Percentiles rank a stretch among this genome's conserved stretches.
These are phyloP conservation scores for Triplophysa siluroides DNA, from an alignment of 2,113 vertebrate species.

Conservation along the genomic window DNA sequence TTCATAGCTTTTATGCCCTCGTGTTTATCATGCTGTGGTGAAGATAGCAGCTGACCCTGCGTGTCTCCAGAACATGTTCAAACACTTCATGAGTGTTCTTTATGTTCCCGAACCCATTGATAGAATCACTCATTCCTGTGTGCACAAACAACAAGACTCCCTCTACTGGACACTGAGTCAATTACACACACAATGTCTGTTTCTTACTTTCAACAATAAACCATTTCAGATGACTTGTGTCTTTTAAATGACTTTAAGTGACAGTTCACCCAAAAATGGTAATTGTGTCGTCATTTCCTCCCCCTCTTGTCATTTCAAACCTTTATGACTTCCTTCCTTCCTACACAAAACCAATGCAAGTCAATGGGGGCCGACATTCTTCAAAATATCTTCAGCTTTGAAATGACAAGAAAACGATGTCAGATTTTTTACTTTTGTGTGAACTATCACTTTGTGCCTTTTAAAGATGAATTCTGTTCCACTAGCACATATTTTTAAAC, in stretches of 20 bases:
- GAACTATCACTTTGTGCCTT: no score
- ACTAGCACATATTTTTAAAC: no score
- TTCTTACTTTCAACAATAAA: neutral
- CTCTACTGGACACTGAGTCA: constrained; percentile 22
- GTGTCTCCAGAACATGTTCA: constrained; percentile 54
- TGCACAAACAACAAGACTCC: constrained; percentile 28
- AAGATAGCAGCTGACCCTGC: constrained; percentile 47
- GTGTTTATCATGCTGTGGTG: constrained; percentile 38
- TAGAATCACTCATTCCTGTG: constrained; percentile 48
- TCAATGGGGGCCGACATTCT: no score
- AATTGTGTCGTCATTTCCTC: no score
- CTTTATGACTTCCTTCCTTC: no score
- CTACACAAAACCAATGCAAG: no score
- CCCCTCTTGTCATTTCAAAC: no score
- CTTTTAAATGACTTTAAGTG: neutral
- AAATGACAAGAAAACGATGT: no score
- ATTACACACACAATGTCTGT: neutral
- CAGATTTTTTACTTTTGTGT: no score
- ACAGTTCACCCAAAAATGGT: no score
- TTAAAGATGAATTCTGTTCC: no score
- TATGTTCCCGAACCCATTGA: constrained; percentile 41
- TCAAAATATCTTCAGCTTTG: no score
- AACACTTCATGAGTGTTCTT: constrained; percentile 35
- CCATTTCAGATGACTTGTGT: neutral
- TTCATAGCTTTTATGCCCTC: constrained; percentile 39